Evolutionary conservation across 2,797 vertebrate genomes (phyloP).

Genomic region (Erpetoichthys calabaricus): DNA sequence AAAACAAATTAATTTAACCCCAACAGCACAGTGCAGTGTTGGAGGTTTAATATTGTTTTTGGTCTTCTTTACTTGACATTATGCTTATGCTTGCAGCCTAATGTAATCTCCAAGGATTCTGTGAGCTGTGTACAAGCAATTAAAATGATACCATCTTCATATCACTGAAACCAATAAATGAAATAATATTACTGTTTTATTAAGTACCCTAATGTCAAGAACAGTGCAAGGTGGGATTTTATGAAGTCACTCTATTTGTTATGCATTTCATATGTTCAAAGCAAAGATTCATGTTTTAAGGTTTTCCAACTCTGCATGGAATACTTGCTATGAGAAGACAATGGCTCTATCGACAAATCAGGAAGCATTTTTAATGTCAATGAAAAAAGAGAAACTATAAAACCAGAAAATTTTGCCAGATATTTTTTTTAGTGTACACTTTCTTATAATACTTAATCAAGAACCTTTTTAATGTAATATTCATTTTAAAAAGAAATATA

Average conservation of each 20-base stretch:
- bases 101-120: conserved; percentile 51
- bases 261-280: conserved; percentile 19
- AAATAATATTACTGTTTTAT: conserved; percentile 57
- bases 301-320: no score
- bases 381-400: no score
- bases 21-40: conserved; percentile 33
- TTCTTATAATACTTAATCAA: no score
- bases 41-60: conserved; percentile 44
- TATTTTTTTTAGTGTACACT: no score
- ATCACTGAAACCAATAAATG: conserved; percentile 62
- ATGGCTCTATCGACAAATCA: no score
- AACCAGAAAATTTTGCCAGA: no score
- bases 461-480: no score
- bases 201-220: conserved; percentile 51
- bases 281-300: no score
- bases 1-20: conserved; percentile 44
- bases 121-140: conserved; percentile 56
- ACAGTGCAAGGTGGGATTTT: conserved; percentile 52
- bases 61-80: conserved; percentile 42
- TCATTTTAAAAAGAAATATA: no score
- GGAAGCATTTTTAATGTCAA: no score
- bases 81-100: conserved; percentile 55
- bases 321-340: no score
- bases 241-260: conserved; percentile 41
- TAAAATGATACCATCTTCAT: conserved; percentile 61